Evolutionary conservation across 2,113 vertebrate genomes (phyloP), one percentile per base, ranked within the genome.

Genomic region (Tichodroma muraria): DNA sequence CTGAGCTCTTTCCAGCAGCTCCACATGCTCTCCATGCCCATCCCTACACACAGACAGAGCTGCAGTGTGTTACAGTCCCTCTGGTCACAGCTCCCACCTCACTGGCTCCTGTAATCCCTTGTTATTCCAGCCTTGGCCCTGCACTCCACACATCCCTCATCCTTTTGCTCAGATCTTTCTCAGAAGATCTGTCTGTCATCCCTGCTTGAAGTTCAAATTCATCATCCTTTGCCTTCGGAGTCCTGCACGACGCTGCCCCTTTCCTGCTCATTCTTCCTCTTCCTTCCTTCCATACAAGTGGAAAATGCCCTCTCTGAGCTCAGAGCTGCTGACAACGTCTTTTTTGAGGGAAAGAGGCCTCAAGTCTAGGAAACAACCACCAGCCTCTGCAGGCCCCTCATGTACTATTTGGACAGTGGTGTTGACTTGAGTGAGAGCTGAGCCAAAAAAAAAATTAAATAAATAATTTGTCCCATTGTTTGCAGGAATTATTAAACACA

Each of bases 181-280:
- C 75, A 60, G 87, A 93, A 85, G 82, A 52, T 15, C 15, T 38
- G 21, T 54, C 81, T 91, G 66, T 63, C 82, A 50, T 59, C 50
- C 49, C 38, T 1, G 24, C 63, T 9, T 65, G 87, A 91, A 85
- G 54, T 57, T 89, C 87, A 89, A 76, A 92, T 91, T 80, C 70
- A 69, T 96, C 94, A 88, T 60, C 89, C 42, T n/a, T 14, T 75
- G 91, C 76, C 88, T 91, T 90, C 22, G 3, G 72, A 88, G 71
- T 44, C 76, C 40, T 27, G 66, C 75, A 76, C 1, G 4, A 37
- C 28, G 7, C 85, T 96, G 95, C 87, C 79, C 75, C 81, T 94
- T 95, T 96, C 95, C 91, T 89, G 93, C 82, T 71, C 93, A 95
- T 95, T 96, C 94, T 96, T 88, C 93, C 94, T 91, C 91, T 95